These are phyloP conservation scores for Druceiella hillmani DNA, from an alignment of 2,888 invertebrate species.

Conservation along the genomic window DNA sequence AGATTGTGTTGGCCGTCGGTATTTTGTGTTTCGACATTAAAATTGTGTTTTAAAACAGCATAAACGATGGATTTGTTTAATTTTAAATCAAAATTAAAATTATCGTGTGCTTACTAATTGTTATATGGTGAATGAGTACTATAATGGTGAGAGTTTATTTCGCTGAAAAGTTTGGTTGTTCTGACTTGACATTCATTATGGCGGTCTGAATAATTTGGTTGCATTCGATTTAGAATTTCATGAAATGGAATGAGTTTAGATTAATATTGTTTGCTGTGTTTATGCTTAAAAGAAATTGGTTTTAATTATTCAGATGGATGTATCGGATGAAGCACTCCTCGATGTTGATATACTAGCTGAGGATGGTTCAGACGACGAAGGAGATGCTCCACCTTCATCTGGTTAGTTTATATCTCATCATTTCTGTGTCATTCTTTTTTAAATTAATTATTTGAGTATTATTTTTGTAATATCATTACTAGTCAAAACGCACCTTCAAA, in stretches of 20 bases:
- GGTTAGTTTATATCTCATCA: slow-evolving; percentile 52
- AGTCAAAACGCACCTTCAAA: no score
- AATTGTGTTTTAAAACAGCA: no score
- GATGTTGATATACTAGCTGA: slow-evolving; percentile 71
- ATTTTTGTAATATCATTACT: no score
- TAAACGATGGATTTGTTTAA: no score
- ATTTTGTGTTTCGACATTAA: no score
- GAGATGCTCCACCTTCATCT: slow-evolving; percentile 56
- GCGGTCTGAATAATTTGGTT: slow-evolving; percentile 40
- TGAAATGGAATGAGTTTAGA: slow-evolving; percentile 3
- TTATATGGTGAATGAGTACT: no score
- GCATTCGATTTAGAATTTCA: slow-evolving; percentile 7
- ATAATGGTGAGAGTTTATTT: no score
- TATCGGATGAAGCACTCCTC: slow-evolving; percentile 46
- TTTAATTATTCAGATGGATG: slow-evolving; percentile 45
- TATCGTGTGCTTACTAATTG: no score
- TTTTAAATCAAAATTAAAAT: no score
- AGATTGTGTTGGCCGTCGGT: no score
- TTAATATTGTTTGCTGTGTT: slow-evolving; percentile 26
- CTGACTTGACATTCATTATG: slow-evolving; percentile 50
- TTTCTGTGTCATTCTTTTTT: slow-evolving; percentile 47
- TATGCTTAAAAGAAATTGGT: slow-evolving; percentile 33
- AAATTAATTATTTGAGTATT: slow-evolving; percentile 31
- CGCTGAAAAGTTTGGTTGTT: no score
- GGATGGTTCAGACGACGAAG: slow-evolving; percentile 70